Evolutionary conservation across 2,113 vertebrate species (phyloP).

Genomic region (Mobula hypostoma): DNA sequence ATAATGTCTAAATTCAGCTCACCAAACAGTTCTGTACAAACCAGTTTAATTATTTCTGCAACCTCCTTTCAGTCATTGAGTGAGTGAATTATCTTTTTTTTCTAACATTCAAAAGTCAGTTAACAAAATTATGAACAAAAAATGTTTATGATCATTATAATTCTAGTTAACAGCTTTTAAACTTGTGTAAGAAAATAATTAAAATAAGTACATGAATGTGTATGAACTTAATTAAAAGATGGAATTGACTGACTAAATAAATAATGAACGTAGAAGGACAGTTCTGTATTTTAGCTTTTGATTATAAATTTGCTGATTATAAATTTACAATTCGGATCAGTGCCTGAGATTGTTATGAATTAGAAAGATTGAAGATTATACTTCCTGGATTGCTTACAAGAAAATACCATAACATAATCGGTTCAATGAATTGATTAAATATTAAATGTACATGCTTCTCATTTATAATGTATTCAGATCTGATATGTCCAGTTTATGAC

Average conservation of each 20-base stretch:
- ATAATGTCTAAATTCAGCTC: neutral
- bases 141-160: neutral
- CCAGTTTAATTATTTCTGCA: neutral
- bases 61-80: neutral
- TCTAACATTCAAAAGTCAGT: neutral
- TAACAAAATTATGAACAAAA: neutral
- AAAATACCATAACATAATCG: neutral
- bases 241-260: neutral
- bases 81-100: neutral
- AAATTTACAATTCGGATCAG: neutral
- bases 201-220: neutral
- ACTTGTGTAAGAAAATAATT: neutral
- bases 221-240: neutral
- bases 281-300: neutral
- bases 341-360: constrained; percentile 2
- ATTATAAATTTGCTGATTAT: neutral
- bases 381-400: neutral
- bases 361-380: neutral
- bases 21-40: no score
- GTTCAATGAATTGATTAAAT: neutral
- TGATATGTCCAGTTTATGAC: neutral
- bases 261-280: neutral
- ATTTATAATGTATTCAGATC: neutral
- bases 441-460: neutral
- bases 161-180: neutral